phyloP scores from a whole-genome alignment of 35 echinoderm and acorn worm genomes.

The Heliocidaris tuberculata region DNA sequence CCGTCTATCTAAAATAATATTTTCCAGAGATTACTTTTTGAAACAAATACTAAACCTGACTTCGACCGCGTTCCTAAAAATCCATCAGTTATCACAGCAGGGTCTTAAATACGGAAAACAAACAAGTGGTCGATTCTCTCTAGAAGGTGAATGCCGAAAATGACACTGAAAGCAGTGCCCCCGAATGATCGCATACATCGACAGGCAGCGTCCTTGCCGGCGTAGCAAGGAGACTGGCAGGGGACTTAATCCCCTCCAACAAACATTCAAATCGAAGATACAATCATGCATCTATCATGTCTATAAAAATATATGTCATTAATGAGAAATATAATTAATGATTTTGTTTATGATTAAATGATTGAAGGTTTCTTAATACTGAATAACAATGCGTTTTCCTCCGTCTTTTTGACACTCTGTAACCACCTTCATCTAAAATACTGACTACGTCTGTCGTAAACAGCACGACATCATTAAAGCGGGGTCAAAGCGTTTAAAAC shows the following conservation, averaged over 20 bases:
- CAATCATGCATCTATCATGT: not conserved
- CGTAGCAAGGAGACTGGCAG: not conserved
- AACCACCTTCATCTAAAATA: not conserved
- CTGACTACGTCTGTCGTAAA: not conserved
- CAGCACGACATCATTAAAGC: not conserved
- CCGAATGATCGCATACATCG: not conserved
- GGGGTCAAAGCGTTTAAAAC: not conserved
- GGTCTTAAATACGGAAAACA: not conserved
- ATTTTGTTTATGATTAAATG: not conserved
- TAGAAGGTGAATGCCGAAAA: not conserved
- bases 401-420: not conserved
- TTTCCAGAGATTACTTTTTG: not conserved
- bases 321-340: not conserved
- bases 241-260: not conserved
- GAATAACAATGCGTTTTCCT: not conserved
- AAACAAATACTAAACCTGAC: not conserved
- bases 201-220: not conserved
- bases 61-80: not conserved
- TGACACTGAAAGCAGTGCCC: not conserved
- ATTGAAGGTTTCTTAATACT: not conserved
- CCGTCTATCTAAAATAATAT: not conserved
- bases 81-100: constrained; percentile 8
- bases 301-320: not conserved
- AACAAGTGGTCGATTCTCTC: not conserved
- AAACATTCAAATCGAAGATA: not conserved